Conservation (phyloP, 2,888 invertebrate genomes). For the Mesorhabditis belari region DNA sequence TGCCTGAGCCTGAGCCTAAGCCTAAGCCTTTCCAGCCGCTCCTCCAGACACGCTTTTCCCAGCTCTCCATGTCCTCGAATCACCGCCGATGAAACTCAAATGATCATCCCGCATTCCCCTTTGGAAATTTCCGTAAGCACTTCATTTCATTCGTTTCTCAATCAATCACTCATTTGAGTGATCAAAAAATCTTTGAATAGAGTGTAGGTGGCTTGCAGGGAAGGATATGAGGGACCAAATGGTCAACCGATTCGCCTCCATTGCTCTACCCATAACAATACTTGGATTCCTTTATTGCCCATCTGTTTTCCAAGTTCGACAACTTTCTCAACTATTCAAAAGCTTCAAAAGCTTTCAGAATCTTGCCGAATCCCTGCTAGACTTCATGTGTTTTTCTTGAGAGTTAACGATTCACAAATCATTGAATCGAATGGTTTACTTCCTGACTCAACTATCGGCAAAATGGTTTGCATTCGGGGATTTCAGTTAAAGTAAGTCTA, state of each 20-base stretch:
- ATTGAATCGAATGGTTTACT: slow-evolving; percentile 42
- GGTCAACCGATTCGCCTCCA: neutral
- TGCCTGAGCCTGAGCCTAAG: no score
- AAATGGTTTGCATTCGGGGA: slow-evolving; percentile 28
- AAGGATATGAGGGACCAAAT: slow-evolving; percentile 23
- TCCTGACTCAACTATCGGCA: slow-evolving; percentile 33
- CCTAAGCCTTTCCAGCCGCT: no score
- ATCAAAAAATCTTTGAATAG: no score
- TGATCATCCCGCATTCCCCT: neutral
- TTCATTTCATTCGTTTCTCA: neutral
- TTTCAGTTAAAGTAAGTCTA: slow-evolving; percentile 17
- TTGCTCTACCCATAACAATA: slow-evolving; percentile 66
- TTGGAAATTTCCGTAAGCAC: neutral
- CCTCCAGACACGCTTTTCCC: neutral
- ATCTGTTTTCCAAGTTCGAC: slow-evolving; percentile 70
- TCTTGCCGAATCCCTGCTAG: slow-evolving; percentile 44
- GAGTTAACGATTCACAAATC: slow-evolving; percentile 36
- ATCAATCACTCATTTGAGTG: neutral
- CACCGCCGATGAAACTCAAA: neutral
- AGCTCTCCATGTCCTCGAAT: neutral
- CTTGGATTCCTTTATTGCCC: slow-evolving; percentile 82
- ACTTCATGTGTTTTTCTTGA: slow-evolving; percentile 46
- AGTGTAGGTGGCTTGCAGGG: slow-evolving; percentile 41
- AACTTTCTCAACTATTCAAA: no score
- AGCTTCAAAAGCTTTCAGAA: slow-evolving; percentile 20